Evolutionary conservation across 2,797 vertebrate species (phyloP), one percentile per base, ranked within the genome.

Genomic region (Mallotus villosus): DNA sequence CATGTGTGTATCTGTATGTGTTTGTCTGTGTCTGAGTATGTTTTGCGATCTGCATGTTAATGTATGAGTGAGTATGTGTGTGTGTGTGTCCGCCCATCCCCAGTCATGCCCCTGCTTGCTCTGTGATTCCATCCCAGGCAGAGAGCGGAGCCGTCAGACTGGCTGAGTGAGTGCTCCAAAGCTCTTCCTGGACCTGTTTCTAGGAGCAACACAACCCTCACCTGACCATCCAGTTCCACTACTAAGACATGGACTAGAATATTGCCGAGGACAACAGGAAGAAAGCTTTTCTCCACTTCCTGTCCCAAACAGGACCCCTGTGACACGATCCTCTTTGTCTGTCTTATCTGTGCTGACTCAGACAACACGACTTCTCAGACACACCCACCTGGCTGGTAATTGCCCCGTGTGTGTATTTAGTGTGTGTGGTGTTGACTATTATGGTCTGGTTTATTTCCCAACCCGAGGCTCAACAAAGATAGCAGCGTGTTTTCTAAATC

Each of bases 1-100:
- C n/a, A n/a, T n/a, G 51, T 53, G 12, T 53, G 51, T 75, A 63
- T 61, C 61, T 70, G 63, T 65, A 34, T 58, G 57, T 66, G 58
- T n/a, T 2, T n/a, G 58, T n/a, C 0, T n/a, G 55, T 57, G 55
- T 8, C 2, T 58, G 55, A 21, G 17, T 19, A 5, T 34, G 61
- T 63, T 7, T 60, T 34, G 58, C 21, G 22, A 11, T 6, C 1
- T 22, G 3, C 11, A 3, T 60, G n/a, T 34, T 59, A 4, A 24
- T n/a, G 8, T 19, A 5, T 63, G 61, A 55, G 51, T 22, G 27
- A 58, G 51, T 22, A 29, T 62, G 25, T 62, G 60, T 25, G 58
- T 60, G 1, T 59, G n/a, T 59, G 3, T 24, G 1, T 2, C 16
- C 2, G 6, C 51, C 19, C 51, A 53, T 53, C 51, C 51, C 51